Evolutionary conservation across 2,888 invertebrate genomes (phyloP).

Genomic region (Ochlodes sylvanus): DNA sequence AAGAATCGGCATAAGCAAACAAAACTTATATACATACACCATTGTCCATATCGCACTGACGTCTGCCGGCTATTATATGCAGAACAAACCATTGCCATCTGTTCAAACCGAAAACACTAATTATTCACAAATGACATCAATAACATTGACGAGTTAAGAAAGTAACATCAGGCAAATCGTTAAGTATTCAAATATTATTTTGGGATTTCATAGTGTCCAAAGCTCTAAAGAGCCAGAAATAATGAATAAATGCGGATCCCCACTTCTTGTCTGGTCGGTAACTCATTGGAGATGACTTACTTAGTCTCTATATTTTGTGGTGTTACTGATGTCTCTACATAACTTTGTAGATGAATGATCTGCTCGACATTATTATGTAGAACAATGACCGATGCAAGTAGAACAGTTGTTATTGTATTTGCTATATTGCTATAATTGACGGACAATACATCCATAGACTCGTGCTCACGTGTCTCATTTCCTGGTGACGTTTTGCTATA

Average conservation of each 20-base stretch:
- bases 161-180: too few relatives aligned
- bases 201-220: too few relatives aligned
- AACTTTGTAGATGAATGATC: too few relatives aligned
- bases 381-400: too few relatives aligned
- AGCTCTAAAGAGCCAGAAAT: too few relatives aligned
- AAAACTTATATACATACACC: slow-evolving; percentile 20
- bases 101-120: slow-evolving; percentile 41
- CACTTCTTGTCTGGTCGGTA: too few relatives aligned
- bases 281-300: too few relatives aligned
- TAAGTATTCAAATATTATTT: too few relatives aligned
- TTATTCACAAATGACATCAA: slow-evolving; percentile 16
- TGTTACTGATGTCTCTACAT: too few relatives aligned
- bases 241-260: too few relatives aligned
- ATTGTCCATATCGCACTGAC: slow-evolving; percentile 33
- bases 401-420: background rate
- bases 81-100: slow-evolving; percentile 37
- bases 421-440: slow-evolving; percentile 1
- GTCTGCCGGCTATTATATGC: slow-evolving; percentile 28
- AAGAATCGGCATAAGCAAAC: slow-evolving; percentile 31
- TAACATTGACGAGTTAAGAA: background rate
- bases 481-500: slow-evolving; percentile 6
- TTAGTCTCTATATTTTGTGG: too few relatives aligned
- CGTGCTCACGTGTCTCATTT: slow-evolving; percentile 22
- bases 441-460: background rate
- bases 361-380: too few relatives aligned